Conservation (phyloP, 2,797 vertebrate species). For the Onychomys arenicola region DNA sequence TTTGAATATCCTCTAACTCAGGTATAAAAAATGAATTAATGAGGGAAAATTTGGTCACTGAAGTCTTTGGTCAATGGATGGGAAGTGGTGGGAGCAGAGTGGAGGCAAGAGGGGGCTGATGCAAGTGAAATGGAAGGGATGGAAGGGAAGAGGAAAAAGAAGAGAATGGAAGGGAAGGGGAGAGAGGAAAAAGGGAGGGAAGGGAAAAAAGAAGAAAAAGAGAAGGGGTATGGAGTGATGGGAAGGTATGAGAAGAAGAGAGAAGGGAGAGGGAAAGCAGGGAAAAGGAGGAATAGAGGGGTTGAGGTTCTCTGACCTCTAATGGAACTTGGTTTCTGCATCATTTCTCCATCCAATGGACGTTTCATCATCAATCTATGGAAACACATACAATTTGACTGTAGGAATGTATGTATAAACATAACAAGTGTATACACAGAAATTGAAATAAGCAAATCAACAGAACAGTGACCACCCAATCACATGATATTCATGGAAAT, state of each 20-base stretch:
- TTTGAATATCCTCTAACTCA: neutral
- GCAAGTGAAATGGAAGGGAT: neutral
- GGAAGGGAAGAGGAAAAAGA: neutral
- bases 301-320: neutral
- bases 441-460: neutral
- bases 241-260: neutral
- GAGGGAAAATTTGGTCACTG: neutral
- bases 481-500: neutral
- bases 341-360: neutral
- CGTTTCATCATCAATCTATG: neutral
- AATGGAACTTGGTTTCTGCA: neutral
- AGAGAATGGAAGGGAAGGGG: neutral
- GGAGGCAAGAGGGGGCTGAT: neutral
- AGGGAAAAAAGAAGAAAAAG: neutral
- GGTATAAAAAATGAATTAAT: neutral
- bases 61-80: neutral
- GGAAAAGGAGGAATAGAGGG: neutral
- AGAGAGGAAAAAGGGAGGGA: neutral
- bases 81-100: neutral
- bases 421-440: neutral
- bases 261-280: no score
- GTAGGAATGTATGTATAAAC: neutral
- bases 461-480: neutral
- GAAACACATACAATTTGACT: neutral
- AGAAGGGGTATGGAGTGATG: neutral